Percentiles rank a stretch among this genome's conserved stretches.
Conservation (phyloP, 1,140 invertebrate species). For the Drosophila leontia region DNA sequence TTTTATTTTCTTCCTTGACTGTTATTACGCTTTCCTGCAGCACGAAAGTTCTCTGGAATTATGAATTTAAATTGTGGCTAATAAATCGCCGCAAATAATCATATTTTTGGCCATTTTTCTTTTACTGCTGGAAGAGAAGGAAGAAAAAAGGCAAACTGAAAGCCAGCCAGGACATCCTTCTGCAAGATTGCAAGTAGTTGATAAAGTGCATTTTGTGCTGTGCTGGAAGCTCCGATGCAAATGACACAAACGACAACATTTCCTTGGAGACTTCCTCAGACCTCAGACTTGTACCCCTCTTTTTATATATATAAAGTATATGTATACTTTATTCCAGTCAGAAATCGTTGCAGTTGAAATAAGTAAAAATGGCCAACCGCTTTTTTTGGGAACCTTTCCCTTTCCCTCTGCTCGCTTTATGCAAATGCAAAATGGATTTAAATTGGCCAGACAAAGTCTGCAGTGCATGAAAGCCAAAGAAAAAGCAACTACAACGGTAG, state of each 20-base stretch:
- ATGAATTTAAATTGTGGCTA: constrained; percentile 78
- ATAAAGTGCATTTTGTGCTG: constrained; percentile 73
- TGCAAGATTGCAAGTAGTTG: constrained; percentile 62
- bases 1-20: constrained; percentile 3
- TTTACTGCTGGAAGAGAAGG: constrained; percentile 16
- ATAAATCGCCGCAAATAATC: constrained; percentile 69
- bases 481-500: constrained; percentile 3
- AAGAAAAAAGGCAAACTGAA: constrained; percentile 13
- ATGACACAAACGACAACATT: constrained; percentile 62
- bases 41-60: constrained; percentile 66
- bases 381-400: constrained; percentile 15
- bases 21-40: constrained; percentile 13
- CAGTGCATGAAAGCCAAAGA: constrained; percentile 35
- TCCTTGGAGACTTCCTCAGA: constrained; percentile 25
- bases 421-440: constrained; percentile 63
- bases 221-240: constrained; percentile 43
- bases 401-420: constrained; percentile 28
- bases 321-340: constrained; percentile 19
- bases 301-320: neutral
- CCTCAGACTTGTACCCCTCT: neutral
- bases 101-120: constrained; percentile 48
- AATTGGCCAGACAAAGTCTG: constrained; percentile 56
- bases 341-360: constrained; percentile 50
- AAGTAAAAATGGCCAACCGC: constrained; percentile 52
- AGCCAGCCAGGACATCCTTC: constrained; percentile 34